Percentiles rank a stretch among this genome's conserved stretches.
Conservation (phyloP, 64 coral and sea anemone genomes). For the Acropora yongei region DNA sequence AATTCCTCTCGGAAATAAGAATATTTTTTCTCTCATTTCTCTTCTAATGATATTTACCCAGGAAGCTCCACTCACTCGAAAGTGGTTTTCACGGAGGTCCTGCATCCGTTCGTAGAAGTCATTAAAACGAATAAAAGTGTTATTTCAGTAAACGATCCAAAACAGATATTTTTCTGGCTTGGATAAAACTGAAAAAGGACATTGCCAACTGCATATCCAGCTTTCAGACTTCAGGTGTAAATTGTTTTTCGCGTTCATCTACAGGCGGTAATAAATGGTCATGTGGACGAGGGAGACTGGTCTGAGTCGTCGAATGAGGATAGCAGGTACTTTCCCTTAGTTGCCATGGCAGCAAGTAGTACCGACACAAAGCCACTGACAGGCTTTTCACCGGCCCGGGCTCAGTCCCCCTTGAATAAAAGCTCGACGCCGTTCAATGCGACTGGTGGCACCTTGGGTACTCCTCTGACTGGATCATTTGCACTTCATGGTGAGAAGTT, state of each 20-base stretch:
- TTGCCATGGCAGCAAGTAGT: slow-evolving; percentile 47
- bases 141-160: too few species aligned
- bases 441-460: slow-evolving; percentile 32
- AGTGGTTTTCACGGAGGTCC: too few species aligned
- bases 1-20: too few species aligned
- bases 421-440: slow-evolving; percentile 44
- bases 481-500: slow-evolving; percentile 35
- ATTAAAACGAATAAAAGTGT: too few species aligned
- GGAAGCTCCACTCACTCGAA: too few species aligned
- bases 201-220: too few species aligned
- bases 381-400: slow-evolving; percentile 7
- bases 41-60: too few species aligned
- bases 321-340: slow-evolving; percentile 28
- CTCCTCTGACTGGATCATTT: slow-evolving; percentile 55
- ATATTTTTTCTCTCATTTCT: too few species aligned
- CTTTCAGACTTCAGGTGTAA: neutral
- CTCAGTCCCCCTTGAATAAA: slow-evolving; percentile 59
- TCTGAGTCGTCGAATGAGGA: slow-evolving; percentile 85
- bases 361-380: slow-evolving; percentile 3
- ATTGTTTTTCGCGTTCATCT: neutral
- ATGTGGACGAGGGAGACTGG: slow-evolving; percentile 80
- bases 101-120: too few species aligned
- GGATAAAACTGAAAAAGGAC: too few species aligned
- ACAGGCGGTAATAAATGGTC: slow-evolving; percentile 70
- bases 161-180: too few species aligned